Conservation (phyloP, 1,140 invertebrate genomes). For the Coenobita brevimanus region DNA sequence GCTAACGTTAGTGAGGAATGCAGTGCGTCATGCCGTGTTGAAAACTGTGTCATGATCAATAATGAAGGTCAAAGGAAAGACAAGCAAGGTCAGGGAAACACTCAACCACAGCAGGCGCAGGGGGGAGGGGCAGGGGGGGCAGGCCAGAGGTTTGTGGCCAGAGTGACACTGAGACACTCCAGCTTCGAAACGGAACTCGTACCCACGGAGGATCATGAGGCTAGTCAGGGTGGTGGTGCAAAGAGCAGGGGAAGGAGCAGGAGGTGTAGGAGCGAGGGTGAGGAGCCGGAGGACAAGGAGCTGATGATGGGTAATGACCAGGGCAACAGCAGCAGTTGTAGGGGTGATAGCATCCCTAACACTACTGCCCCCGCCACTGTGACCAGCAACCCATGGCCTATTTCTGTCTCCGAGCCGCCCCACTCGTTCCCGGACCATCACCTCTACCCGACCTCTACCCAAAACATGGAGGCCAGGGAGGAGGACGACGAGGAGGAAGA, state of each 20-base stretch:
- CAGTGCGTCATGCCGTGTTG: conserved; percentile 24
- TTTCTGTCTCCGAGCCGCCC: conserved; percentile 53
- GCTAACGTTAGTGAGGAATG: not conserved
- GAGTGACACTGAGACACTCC: conserved; percentile 2
- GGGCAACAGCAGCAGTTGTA: not conserved
- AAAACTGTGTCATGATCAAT: conserved; percentile 31
- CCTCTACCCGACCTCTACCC: conserved; percentile 59
- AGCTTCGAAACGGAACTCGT: not conserved
- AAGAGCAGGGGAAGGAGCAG: not conserved
- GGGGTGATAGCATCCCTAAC: not conserved
- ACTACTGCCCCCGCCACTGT: not conserved
- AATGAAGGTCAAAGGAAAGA: conserved; percentile 48
- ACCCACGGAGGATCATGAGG: not conserved
- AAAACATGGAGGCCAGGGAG: conserved; percentile 35
- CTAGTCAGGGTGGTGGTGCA: not conserved
- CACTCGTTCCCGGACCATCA: conserved; percentile 35
- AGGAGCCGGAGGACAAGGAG: not conserved
- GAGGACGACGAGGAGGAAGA: conserved; percentile 42
- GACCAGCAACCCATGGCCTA: conserved; percentile 22
- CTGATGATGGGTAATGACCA: not conserved
- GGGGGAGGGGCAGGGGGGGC: conserved; percentile 6
- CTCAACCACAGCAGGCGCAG: not conserved
- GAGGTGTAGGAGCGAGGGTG: not conserved
- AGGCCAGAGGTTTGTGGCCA: not conserved
- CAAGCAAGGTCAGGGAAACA: conserved; percentile 9